Evolutionary conservation across 1,140 invertebrate species (phyloP).

Genomic region (Forficula auricularia): DNA sequence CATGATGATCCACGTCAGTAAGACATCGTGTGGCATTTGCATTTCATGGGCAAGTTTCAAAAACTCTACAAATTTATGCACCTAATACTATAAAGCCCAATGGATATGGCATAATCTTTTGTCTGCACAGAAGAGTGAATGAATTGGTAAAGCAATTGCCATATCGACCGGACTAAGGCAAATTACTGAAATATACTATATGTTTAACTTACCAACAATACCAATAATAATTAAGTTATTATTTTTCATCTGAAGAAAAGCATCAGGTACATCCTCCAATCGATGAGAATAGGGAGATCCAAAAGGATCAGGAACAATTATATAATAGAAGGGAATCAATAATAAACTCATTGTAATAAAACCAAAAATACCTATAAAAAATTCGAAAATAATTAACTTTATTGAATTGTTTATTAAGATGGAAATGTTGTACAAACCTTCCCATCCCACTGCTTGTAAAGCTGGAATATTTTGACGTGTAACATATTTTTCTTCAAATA

Average conservation of each 20-base stretch:
- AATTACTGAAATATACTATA: no score
- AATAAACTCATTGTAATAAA: slow-evolving; percentile 53
- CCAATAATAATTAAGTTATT: slow-evolving; percentile 42
- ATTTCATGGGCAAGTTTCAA: no score
- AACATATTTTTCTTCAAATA: slow-evolving; percentile 85
- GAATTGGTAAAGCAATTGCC: no score
- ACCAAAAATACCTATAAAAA: slow-evolving; percentile 56
- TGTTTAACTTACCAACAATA: slow-evolving; percentile 36
- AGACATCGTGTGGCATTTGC: no score
- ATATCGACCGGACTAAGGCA: no score
- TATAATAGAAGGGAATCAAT: slow-evolving; percentile 71
- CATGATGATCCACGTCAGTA: no score
- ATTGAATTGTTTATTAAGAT: no score
- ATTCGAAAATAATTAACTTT: slow-evolving; percentile 5
- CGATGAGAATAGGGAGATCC: slow-evolving; percentile 55
- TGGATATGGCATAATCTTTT: no score
- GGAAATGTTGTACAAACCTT: slow-evolving; percentile 36
- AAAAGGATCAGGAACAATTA: slow-evolving; percentile 54
- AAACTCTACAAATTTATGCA: no score
- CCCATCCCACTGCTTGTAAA: slow-evolving; percentile 78
- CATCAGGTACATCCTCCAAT: slow-evolving; percentile 73
- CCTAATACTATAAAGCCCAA: no score
- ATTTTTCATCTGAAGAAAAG: slow-evolving; percentile 60
- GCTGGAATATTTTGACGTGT: slow-evolving; percentile 62
- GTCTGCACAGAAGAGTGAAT: no score